Base-by-base conservation (phyloP, 2,888 invertebrate species). In the Hymenopus coronatus region DNA sequence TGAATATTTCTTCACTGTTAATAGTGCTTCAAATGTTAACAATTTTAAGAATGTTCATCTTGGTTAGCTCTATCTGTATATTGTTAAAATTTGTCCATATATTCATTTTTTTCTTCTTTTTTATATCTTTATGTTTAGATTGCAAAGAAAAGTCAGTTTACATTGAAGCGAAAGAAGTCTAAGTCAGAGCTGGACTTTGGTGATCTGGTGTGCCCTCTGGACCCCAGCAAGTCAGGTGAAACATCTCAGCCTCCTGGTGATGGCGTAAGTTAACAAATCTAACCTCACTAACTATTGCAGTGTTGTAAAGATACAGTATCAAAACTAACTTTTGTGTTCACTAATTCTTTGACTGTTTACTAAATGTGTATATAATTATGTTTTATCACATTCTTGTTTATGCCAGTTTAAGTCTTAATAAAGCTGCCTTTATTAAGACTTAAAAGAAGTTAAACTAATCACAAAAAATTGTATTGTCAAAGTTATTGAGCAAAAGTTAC, bases 191-290 rank as follows among this genome's bases (percentile, higher is more conserved):
- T 96, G 82, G 98, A 98, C 91, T 96, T 96, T 92, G 97, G 97
- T 33, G 97, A 98, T 92, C 95, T 97, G 92, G 97, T 98, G 91
- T 98, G 98, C 92, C 98, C 98, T n/a, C 94, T 97, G 92, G 94
- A 94, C 88, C 88, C 91, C 46, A 91, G 89, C 88, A 91, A 93
- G 89, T 85, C 90, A 90, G 91, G 90, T 90, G 90, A 91, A 90
- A 89, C 88, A 83, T 83, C 89, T 82, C 89, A 88, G 85, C 54
- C 87, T 82, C 82, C 87, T 46, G 91, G 91, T 91, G 91, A 91
- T 90, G 91, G 91, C 89, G 91, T 91, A 91, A 91, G 91, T 91
- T 85, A 84, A 85, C 87, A 88, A 88, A 89, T 88, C 88, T 88
- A 87, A 87, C 86, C 86, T 28, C 70, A 87, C 86, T 87, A 12